phyloP scores from a whole-genome alignment of 2,797 vertebrate genomes.

The Myotis planiceps region DNA sequence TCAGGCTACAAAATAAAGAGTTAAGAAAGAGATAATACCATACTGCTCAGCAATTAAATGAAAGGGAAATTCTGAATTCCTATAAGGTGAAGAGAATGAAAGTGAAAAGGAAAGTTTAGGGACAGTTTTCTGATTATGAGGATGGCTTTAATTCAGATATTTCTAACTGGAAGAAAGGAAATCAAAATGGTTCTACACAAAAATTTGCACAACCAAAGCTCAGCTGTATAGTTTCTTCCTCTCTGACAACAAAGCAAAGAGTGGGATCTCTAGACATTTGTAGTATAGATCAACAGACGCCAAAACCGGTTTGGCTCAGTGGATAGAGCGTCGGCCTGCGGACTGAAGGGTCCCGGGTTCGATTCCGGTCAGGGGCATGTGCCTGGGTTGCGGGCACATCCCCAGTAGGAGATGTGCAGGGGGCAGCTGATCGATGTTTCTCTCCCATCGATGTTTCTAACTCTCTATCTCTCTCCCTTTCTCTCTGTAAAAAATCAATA shows the following conservation, averaged over 20 bases:
- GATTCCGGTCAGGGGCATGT: too few species aligned
- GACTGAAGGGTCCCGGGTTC: too few species aligned
- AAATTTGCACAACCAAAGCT: conserved; percentile 5
- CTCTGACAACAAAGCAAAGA: not conserved
- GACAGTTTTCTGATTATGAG: not conserved
- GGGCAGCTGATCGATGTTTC: too few species aligned
- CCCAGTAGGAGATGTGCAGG: too few species aligned
- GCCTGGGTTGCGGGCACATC: too few species aligned
- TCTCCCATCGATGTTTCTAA: too few species aligned
- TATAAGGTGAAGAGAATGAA: not conserved
- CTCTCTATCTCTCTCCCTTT: too few species aligned
- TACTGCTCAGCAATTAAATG: not conserved
- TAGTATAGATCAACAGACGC: not conserved
- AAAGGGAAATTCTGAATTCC: not conserved
- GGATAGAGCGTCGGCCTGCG: too few species aligned
- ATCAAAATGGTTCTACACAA: not conserved
- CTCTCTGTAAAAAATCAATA: too few species aligned
- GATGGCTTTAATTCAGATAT: not conserved
- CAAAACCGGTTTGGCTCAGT: too few species aligned
- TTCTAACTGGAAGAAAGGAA: not conserved
- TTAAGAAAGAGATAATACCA: not conserved
- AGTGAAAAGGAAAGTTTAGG: not conserved
- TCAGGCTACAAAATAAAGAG: not conserved
- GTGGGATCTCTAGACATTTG: not conserved
- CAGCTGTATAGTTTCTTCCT: not conserved